Conservation (phyloP, 2,797 vertebrate genomes). For the Brachyrhaphis roseni region DNA sequence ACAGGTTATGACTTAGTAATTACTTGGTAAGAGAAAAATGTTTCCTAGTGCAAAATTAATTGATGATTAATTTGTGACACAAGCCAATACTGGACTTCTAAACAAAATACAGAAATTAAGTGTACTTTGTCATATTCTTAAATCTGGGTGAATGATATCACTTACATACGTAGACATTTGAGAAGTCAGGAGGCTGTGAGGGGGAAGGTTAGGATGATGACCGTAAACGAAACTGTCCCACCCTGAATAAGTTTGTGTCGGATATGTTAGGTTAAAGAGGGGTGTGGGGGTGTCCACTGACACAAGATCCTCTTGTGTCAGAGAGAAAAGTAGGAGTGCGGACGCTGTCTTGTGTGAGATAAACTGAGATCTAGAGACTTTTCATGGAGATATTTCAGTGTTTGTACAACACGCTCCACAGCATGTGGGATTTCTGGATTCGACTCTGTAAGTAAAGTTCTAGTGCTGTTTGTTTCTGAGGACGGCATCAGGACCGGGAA, state of each 20-base stretch:
- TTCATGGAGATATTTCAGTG: conserved; percentile 59
- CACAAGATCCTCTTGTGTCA: conserved; percentile 67
- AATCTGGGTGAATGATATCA: neutral
- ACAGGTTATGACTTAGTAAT: too few species aligned
- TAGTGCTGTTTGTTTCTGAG: conserved; percentile 31
- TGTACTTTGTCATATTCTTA: neutral
- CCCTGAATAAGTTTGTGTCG: conserved; percentile 28
- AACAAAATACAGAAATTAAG: neutral
- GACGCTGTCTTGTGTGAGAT: neutral
- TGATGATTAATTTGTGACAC: neutral
- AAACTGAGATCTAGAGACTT: conserved; percentile 1
- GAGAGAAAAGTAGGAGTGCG: conserved; percentile 34
- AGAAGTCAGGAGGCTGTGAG: neutral
- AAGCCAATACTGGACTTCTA: neutral
- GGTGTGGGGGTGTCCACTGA: conserved; percentile 55
- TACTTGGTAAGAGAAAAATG: neutral
- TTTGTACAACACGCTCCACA: conserved; percentile 57
- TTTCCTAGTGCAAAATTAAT: neutral
- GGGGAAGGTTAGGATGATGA: conserved; percentile 2
- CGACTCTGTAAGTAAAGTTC: conserved; percentile 70
- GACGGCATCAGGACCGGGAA: conserved; percentile 13
- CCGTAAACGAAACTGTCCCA: conserved; percentile 58
- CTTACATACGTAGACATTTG: neutral
- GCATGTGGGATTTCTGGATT: conserved; percentile 70
- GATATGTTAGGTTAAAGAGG: conserved; percentile 17